Evolutionary conservation across 2,888 invertebrate genomes (phyloP).

Genomic region (Calameuta pallipes): DNA sequence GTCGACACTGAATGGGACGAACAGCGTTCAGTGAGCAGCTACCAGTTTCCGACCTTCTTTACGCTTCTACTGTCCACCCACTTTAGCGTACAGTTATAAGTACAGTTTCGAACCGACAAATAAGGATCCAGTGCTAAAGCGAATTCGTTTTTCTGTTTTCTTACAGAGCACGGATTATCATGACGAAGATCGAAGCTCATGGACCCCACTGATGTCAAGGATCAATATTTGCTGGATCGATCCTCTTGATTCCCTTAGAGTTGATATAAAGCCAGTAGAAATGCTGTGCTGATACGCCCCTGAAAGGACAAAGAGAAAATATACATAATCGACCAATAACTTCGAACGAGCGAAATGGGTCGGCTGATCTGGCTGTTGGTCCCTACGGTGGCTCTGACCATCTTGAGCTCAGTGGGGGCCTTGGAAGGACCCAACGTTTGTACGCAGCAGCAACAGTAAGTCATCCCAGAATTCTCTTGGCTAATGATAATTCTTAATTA

Average conservation of each 20-base stretch:
- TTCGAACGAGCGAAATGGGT: conserved; percentile 22
- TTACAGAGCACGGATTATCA: neutral
- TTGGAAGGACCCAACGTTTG: conserved; percentile 84
- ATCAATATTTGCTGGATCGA: neutral
- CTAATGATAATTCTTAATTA: conserved; percentile 9
- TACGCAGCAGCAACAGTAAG: conserved; percentile 81
- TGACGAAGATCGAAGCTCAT: neutral
- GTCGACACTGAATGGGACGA: no score
- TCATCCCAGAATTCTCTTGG: conserved; percentile 35
- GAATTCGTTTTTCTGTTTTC: neutral
- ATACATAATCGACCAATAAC: neutral
- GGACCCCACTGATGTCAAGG: neutral
- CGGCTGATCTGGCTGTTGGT: conserved; percentile 18
- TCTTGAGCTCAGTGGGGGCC: conserved; percentile 22
- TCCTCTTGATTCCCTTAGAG: no score
- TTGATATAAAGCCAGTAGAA: neutral
- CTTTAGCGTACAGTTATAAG: no score
- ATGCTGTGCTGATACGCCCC: neutral
- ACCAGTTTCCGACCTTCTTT: no score
- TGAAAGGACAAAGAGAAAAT: neutral
- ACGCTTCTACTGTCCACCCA: no score
- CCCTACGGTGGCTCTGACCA: neutral
- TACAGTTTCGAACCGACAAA: no score
- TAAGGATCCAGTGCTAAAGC: no score
- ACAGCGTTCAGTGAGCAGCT: no score